Base-by-base conservation (phyloP, 1,140 invertebrate genomes). In the Probaryconus sp. region DNA sequence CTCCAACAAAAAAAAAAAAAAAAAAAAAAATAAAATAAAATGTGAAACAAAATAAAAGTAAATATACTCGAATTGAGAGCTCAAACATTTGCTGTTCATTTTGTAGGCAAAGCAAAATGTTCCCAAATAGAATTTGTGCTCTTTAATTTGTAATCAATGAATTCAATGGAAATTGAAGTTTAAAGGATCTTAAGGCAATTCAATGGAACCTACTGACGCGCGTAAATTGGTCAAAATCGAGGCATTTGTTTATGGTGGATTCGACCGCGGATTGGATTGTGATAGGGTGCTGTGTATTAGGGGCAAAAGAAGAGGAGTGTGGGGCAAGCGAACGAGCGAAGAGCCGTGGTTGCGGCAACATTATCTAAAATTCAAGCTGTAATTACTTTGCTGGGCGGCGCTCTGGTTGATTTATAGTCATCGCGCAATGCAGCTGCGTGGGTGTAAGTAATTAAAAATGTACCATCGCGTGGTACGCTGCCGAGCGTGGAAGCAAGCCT, bases 401-500 rank as follows among this genome's bases (percentile, higher is more conserved):
- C 79, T 85, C 80, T 81, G 81, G 79, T 87, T 88, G 87, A 88
- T 88, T 88, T 88, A 88, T 88, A 88, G 85, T 87, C 84, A 88
- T 87, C 86, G 85, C 83, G 83, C 85, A 81, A 87, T 88, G 86
- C 86, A 87, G 87, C 87, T 87, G 86, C 87, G 87, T 87, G 87
- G 87, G 86, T 87, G 87, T 87, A 87, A 88, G 86, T 88, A 88
- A 88, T 88, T 88, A 88, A 88, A 88, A 87, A 88, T 88, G 85
- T 87, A 87, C 83, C 84, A 88, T 87, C 87, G 85, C 87, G 85
- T 88, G 86, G 87, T 84, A 85, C 79, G 79, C 76, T 75, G 38
- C 72, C 70, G 69, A 77, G 75, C 76, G 63, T 65, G 68, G 40
- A 76, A 69, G 50, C 60, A 28, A 50, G 38, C 33, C 18, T 21